Base-by-base conservation (phyloP, 1,140 invertebrate species). In the Sarcophaga bullata region DNA sequence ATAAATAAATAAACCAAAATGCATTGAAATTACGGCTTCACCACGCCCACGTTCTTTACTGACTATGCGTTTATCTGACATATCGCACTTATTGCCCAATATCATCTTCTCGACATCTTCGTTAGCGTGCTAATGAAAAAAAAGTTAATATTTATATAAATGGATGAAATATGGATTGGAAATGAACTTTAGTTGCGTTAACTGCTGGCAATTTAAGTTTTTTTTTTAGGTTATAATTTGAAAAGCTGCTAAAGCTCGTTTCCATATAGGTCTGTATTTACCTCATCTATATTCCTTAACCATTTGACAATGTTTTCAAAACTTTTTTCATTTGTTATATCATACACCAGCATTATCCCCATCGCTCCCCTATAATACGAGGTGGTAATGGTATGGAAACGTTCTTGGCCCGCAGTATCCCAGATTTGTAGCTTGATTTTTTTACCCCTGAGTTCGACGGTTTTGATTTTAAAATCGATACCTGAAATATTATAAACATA, bases 31-130 rank as follows among this genome's bases (percentile, higher is more conserved):
- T 92, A 96, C 96, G 83, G 94, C 93, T 92, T 98, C 96, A 86
- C 97, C 97, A n/a, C n/a, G n/a, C n/a, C n/a, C n/a, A 87, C 94
- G 92, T 86, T 97, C 96, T 90, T 94, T 96, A 85, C 93, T 95
- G 83, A 99, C 97, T 87, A 97, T 95, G 91, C 98, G 93, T 91
- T 97, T 98, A 87, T 98, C 97, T 89, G 98, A 96, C 96, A 99
- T 98, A 93, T 99, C 98, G 94, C 98, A 99, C 93, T 99, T 99
- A 91, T 99, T 99, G 80, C 98, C 98, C 86, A 99, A 92, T 87
- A 99, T 98, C 98, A 99, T 99, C 91, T 99, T 99, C 88, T 99
- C 98, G 80, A 99, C 98, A 93, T 99, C 98, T 92, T 99, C 98
- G 93, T 98, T 99, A 25, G 98, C 98, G 93, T 99, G 98, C 96